Conservation (phyloP, 2,113 vertebrate species). For the Mastomys natalensis region DNA sequence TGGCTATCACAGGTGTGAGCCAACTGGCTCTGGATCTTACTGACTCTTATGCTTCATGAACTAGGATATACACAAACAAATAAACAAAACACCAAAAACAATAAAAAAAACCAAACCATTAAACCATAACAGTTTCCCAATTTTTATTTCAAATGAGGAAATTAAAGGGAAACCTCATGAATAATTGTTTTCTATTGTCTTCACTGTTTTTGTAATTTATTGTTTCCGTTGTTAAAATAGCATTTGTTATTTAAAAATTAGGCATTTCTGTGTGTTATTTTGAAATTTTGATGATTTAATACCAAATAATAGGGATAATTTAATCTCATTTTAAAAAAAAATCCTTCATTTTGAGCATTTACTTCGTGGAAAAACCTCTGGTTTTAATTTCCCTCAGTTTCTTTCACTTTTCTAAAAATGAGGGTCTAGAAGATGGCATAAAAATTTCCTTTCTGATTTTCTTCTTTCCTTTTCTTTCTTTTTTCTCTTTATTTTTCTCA, state of each 20-base stretch:
- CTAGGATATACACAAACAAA: not conserved
- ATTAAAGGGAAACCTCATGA: not conserved
- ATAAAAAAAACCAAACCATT: too few relatives aligned
- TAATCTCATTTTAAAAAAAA: not conserved
- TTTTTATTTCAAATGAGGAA: slow-evolving; percentile 27
- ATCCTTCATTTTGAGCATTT: slow-evolving; percentile 11
- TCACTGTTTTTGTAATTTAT: not conserved
- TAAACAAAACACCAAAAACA: too few relatives aligned
- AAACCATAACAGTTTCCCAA: not conserved
- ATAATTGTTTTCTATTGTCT: not conserved
- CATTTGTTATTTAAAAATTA: not conserved
- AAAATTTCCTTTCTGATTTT: not conserved
- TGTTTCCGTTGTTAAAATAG: not conserved
- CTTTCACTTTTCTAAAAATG: not conserved
- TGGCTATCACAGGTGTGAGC: not conserved
- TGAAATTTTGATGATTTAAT: not conserved
- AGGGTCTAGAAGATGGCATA: not conserved
- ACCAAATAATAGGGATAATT: not conserved
- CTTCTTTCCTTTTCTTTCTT: not conserved
- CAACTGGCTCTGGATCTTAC: not conserved
- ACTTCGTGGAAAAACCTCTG: not conserved
- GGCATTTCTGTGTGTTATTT: not conserved
- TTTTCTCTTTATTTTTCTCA: not conserved
- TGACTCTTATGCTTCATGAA: not conserved
- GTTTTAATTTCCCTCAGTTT: not conserved